Evolutionary conservation across 2,797 vertebrate genomes (phyloP).

Genomic region (Myripristis murdjan): DNA sequence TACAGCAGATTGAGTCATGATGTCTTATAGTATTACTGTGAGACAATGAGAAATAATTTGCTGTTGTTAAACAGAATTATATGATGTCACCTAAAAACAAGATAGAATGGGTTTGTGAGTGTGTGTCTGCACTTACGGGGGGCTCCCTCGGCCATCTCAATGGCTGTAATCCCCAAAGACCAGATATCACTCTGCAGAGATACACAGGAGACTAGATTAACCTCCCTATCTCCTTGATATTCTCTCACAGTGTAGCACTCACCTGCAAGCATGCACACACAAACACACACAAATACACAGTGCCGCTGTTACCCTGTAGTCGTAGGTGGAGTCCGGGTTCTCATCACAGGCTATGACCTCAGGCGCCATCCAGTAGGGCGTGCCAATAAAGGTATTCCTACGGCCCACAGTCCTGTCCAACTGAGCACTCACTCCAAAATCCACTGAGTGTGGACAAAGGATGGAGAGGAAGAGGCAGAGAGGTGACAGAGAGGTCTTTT

Average conservation of each 20-base stretch:
- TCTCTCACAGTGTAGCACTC: not conserved
- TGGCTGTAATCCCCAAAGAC: slow-evolving; percentile 96
- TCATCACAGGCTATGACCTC: slow-evolving; percentile 97
- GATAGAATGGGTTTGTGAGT: slow-evolving; percentile 5
- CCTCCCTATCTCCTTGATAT: not conserved
- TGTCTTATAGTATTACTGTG: slow-evolving; percentile 39
- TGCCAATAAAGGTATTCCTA: slow-evolving; percentile 96
- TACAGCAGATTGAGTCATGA: slow-evolving; percentile 70
- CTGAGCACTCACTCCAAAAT: slow-evolving; percentile 96
- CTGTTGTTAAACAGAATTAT: slow-evolving; percentile 5
- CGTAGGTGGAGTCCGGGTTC: slow-evolving; percentile 95
- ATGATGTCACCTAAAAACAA: slow-evolving; percentile 6
- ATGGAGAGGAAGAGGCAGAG: not conserved
- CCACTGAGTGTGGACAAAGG: slow-evolving; percentile 82
- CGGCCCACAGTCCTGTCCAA: slow-evolving; percentile 94
- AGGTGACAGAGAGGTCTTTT: not conserved
- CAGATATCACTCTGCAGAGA: slow-evolving; percentile 93
- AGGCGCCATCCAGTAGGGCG: slow-evolving; percentile 97
- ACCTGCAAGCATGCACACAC: not conserved
- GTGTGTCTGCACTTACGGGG: slow-evolving; percentile 88
- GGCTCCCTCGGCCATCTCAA: slow-evolving; percentile 96
- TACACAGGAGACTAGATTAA: slow-evolving; percentile 36
- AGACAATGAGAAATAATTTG: slow-evolving; percentile 22
- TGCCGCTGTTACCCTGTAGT: slow-evolving; percentile 88
- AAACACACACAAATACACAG: not conserved